Evolutionary conservation across 2,888 invertebrate genomes (phyloP).

Genomic region (Pyralis farinalis): DNA sequence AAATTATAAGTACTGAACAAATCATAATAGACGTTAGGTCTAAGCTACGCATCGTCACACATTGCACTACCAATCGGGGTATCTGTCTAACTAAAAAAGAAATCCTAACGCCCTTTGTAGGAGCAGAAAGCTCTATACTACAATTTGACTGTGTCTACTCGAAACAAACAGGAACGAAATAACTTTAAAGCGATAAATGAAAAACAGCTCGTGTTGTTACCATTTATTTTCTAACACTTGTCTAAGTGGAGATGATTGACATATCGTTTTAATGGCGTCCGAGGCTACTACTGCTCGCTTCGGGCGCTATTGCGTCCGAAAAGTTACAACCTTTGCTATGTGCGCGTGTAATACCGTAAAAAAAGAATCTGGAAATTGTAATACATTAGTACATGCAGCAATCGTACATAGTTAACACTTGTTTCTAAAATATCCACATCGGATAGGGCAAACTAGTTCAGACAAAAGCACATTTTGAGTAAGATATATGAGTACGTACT

Average conservation of each 20-base stretch:
- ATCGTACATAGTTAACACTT: too few relatives aligned
- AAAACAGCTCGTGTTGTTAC: slow-evolving; percentile 76
- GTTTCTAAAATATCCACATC: too few relatives aligned
- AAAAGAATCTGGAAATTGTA: too few relatives aligned
- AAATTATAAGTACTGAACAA: too few relatives aligned
- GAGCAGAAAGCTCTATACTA: slow-evolving; percentile 58
- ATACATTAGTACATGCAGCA: too few relatives aligned
- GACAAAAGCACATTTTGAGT: too few relatives aligned
- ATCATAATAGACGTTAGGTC: too few relatives aligned
- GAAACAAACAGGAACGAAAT: slow-evolving; percentile 53
- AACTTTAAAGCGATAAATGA: slow-evolving; percentile 72
- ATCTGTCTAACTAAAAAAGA: slow-evolving; percentile 29
- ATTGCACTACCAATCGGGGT: slow-evolving; percentile 23
- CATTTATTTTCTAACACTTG: slow-evolving; percentile 71
- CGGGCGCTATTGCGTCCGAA: slow-evolving; percentile 43
- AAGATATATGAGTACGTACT: too few relatives aligned
- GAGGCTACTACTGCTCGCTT: slow-evolving; percentile 63
- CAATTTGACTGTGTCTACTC: slow-evolving; percentile 34
- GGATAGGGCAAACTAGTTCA: too few relatives aligned
- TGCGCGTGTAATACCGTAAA: neutral
- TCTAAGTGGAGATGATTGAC: slow-evolving; percentile 78
- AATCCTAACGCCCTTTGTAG: slow-evolving; percentile 47
- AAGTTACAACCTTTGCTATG: neutral
- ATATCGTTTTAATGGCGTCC: slow-evolving; percentile 59
- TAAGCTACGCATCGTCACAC: neutral